Conservation (phyloP, 2,888 invertebrate species). For the Cephus pygmeus region DNA sequence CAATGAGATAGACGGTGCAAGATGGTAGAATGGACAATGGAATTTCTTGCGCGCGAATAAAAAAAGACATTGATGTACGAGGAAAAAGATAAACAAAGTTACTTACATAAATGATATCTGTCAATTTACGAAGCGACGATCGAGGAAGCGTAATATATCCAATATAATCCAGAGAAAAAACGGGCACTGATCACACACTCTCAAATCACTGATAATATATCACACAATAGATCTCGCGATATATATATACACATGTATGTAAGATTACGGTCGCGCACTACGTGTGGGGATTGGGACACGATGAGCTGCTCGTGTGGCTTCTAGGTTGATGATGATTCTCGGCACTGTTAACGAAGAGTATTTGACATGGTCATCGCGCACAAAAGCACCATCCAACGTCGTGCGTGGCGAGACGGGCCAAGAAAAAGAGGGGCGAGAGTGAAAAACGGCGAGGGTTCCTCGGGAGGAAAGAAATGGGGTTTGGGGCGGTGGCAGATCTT, state of each 20-base stretch:
- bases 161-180: conserved; percentile 52
- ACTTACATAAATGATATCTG: conserved; percentile 21
- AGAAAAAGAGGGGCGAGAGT: neutral
- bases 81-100: neutral
- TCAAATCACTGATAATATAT: conserved; percentile 38
- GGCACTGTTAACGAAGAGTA: conserved; percentile 26
- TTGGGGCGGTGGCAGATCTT: neutral
- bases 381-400: conserved; percentile 13
- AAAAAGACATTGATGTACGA: neutral
- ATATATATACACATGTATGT: conserved; percentile 12
- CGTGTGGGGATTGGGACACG: conserved; percentile 5
- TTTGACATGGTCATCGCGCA: conserved; percentile 29
- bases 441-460: neutral
- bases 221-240: conserved; percentile 25
- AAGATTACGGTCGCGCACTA: conserved; percentile 19
- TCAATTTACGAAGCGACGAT: conserved; percentile 6
- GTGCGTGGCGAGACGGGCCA: neutral
- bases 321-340: conserved; percentile 9
- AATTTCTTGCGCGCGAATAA: neutral
- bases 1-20: neutral
- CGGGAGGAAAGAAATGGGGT: neutral
- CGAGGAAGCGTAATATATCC: conserved; percentile 41
- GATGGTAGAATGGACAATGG: neutral
- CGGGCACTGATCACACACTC: conserved; percentile 39
- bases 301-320: conserved; percentile 1